Percentiles rank a stretch among this genome's conserved stretches.
Evolutionary conservation across 2,113 vertebrate genomes (phyloP).

Genomic region (Myotis yumanensis): DNA sequence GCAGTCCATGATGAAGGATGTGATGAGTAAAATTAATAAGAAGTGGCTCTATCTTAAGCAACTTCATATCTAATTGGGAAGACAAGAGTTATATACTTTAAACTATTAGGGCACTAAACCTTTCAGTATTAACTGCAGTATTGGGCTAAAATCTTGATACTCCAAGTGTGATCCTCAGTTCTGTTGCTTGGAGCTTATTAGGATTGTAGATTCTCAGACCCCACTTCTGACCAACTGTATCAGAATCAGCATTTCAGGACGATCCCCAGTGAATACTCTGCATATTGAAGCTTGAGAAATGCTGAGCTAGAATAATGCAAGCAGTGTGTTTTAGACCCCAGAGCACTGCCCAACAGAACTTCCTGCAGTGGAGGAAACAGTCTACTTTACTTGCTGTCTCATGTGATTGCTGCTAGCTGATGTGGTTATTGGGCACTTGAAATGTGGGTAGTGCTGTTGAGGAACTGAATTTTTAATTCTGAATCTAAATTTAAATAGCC

Average conservation of each 20-base stretch:
- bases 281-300: background rate
- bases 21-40: background rate
- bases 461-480: constrained; percentile 17
- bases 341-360: background rate
- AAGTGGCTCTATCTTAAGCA: background rate
- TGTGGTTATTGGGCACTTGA: background rate
- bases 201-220: background rate
- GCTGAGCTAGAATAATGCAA: background rate
- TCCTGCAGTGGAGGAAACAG: background rate
- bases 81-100: background rate
- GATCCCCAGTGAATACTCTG: background rate
- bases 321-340: background rate
- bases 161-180: background rate
- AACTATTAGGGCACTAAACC: background rate
- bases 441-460: background rate
- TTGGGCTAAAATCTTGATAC: background rate
- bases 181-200: no score
- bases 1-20: background rate
- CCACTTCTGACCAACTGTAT: background rate
- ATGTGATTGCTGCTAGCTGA: background rate
- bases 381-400: background rate
- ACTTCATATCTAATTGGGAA: background rate
- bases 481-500: background rate
- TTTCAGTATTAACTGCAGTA: background rate
- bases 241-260: background rate